Evolutionary conservation across 2,797 vertebrate species (phyloP).

Genomic region (Sebastes iracundus): DNA sequence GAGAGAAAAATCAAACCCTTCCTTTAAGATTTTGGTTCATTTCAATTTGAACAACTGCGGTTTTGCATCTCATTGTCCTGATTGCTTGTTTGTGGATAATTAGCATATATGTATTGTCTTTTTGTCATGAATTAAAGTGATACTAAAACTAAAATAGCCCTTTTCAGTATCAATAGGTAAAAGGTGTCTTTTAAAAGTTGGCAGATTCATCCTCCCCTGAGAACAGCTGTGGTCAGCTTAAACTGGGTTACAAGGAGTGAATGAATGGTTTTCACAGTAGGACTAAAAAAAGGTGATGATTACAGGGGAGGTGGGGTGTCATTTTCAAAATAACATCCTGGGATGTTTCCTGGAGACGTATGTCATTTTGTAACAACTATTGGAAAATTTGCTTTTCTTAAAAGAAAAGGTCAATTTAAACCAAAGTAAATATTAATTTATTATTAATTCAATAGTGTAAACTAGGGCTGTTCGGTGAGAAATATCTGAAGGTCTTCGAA

Average conservation of each 20-base stretch:
- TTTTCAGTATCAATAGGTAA: neutral
- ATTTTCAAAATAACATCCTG: neutral
- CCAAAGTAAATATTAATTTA: neutral
- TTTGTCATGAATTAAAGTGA: neutral
- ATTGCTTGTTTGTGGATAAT: conserved; percentile 5
- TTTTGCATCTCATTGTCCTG: conserved; percentile 1
- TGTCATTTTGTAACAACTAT: neutral
- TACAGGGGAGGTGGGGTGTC: neutral
- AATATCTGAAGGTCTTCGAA: too few species aligned
- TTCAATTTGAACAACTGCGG: neutral
- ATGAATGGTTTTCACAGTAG: neutral
- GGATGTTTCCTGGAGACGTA: neutral
- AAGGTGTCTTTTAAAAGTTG: neutral
- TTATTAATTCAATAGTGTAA: neutral
- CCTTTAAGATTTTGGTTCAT: neutral
- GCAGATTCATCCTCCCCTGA: neutral
- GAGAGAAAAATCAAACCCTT: neutral
- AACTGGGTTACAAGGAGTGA: neutral
- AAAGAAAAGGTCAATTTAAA: neutral
- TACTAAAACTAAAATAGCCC: neutral
- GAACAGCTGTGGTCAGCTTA: neutral
- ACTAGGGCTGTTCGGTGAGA: too few species aligned
- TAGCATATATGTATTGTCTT: neutral
- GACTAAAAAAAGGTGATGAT: neutral
- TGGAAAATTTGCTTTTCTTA: too few species aligned